Percentiles rank a stretch among this genome's conserved stretches.
Conservation (phyloP, 2,797 vertebrate species). For the Amphiprion clarkii region DNA sequence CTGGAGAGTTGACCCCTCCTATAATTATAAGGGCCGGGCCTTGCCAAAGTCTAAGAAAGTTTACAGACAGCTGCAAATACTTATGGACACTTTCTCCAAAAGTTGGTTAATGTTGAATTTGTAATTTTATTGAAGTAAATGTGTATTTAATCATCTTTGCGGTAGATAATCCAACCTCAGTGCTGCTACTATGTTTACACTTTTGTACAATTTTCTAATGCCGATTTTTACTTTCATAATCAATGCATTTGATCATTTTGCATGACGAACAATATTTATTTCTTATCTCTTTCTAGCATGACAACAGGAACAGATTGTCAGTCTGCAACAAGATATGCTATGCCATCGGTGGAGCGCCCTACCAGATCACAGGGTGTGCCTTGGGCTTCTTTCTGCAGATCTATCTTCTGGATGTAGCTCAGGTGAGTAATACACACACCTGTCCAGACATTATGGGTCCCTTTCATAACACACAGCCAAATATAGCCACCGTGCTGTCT, state of each 20-base stretch:
- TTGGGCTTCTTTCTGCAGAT: conserved; percentile 98
- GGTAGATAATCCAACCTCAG: not conserved
- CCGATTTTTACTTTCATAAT: not conserved
- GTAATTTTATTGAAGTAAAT: not conserved
- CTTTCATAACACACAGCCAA: conserved; percentile 15
- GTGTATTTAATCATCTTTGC: not conserved
- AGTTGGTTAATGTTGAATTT: not conserved
- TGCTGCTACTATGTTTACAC: not conserved
- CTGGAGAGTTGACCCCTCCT: conserved; percentile 8
- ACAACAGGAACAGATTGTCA: conserved; percentile 83
- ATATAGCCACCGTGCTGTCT: conserved; percentile 8
- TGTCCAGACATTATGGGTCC: not conserved
- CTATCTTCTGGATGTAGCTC: conserved; percentile 95
- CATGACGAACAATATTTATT: not conserved
- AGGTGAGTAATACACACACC: conserved; percentile 84
- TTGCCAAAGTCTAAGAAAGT: not conserved
- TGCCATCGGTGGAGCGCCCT: conserved; percentile 94
- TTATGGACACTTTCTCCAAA: conserved; percentile 16
- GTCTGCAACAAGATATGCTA: conserved; percentile 96
- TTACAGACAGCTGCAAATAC: conserved; percentile 13
- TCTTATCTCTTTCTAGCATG: conserved; percentile 60
- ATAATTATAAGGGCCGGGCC: conserved; percentile 14
- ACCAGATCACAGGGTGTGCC: conserved; percentile 97
- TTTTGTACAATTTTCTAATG: not conserved
- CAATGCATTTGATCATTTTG: not conserved